Evolutionary conservation across 2,888 invertebrate species (phyloP).

Genomic region (Lacanobia wlatinum): DNA sequence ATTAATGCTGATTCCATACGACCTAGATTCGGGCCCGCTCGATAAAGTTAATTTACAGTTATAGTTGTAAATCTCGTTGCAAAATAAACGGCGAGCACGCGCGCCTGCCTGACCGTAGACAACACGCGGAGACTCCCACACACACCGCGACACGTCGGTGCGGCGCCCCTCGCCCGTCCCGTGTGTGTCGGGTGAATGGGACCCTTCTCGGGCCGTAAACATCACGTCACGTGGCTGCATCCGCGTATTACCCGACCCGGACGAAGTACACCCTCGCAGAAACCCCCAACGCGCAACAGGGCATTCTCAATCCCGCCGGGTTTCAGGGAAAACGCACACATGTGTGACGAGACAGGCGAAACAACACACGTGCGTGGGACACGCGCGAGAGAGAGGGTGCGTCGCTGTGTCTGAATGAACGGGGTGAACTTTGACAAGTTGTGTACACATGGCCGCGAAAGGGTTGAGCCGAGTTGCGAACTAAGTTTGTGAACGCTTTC

Average conservation of each 20-base stretch:
- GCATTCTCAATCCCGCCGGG: conserved; percentile 69
- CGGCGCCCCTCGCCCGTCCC: conserved; percentile 30
- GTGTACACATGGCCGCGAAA: conserved; percentile 84
- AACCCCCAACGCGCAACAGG: conserved; percentile 59
- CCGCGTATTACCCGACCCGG: conserved; percentile 75
- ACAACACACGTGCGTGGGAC: conserved; percentile 85
- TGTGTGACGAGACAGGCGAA: conserved; percentile 78
- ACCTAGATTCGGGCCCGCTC: conserved; percentile 89
- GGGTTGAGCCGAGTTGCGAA: conserved; percentile 85
- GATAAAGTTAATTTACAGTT: conserved; percentile 91
- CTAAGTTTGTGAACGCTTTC: conserved; percentile 84
- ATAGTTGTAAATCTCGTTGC: conserved; percentile 90
- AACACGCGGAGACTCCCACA: conserved; percentile 86
- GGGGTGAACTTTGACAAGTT: conserved; percentile 85
- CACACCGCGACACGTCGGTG: conserved; percentile 74
- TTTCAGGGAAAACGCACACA: conserved; percentile 79
- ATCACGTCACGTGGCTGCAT: conserved; percentile 78
- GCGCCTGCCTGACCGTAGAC: conserved; percentile 88
- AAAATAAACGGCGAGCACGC: conserved; percentile 87
- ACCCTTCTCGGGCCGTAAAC: conserved; percentile 77
- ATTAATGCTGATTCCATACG: conserved; percentile 91
- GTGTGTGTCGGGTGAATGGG: conserved; percentile 79
- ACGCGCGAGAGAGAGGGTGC: conserved; percentile 81
- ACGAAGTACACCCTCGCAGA: conserved; percentile 52
- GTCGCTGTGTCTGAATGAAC: conserved; percentile 85